A percentile compares a stretch with the other conserved stretches of the same genome.
These are phyloP conservation scores for Hydraecia micacea DNA, from an alignment of 2,888 invertebrate genomes.

Conservation along the genomic window DNA sequence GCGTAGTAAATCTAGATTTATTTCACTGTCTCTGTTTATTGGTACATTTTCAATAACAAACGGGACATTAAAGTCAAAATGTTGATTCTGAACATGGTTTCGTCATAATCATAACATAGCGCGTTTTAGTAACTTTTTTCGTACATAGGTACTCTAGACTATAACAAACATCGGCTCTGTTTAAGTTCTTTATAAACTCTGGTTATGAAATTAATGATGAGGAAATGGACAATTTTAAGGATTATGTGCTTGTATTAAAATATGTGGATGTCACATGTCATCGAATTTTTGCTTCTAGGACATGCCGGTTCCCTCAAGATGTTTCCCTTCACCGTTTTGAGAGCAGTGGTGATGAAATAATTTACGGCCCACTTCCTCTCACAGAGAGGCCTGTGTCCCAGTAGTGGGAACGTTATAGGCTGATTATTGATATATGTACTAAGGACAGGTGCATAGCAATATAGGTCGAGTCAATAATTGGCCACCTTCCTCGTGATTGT, in stretches of 20 bases:
- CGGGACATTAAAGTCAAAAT: neutral
- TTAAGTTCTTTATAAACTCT: neutral
- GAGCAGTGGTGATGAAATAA: neutral
- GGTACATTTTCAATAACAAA: constrained; percentile 3
- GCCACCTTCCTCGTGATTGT: neutral
- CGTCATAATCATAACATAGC: neutral
- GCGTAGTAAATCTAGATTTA: neutral
- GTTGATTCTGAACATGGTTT: neutral
- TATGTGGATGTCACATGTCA: neutral
- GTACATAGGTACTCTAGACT: neutral
- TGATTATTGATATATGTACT: neutral
- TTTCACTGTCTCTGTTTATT: neutral
- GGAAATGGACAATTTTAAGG: neutral
- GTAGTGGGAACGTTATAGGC: neutral
- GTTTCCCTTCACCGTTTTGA: neutral
- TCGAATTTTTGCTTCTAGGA: neutral
- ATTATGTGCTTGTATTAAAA: too few relatives aligned
- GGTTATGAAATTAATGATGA: neutral
- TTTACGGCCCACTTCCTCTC: neutral
- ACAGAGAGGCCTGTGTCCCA: neutral
- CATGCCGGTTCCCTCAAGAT: neutral
- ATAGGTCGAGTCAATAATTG: neutral
- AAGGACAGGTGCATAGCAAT: neutral
- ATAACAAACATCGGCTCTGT: neutral
- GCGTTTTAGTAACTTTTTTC: neutral